Evolutionary conservation across 2,797 vertebrate species (phyloP).

Genomic region (Leuciscus waleckii): DNA sequence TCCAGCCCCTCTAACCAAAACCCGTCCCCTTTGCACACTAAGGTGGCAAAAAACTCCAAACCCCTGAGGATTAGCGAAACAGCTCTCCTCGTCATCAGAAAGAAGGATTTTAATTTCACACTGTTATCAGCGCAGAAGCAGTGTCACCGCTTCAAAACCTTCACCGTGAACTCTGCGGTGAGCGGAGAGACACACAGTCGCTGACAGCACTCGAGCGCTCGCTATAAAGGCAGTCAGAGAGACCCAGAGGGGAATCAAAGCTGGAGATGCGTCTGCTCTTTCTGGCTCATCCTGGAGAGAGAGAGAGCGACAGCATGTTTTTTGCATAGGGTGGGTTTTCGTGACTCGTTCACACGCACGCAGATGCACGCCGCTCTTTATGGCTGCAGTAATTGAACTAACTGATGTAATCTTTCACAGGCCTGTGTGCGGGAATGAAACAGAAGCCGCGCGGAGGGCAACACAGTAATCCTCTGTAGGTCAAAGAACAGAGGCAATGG

Average conservation of each 20-base stretch:
- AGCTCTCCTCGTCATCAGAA: slow-evolving; percentile 52
- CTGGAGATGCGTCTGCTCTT: slow-evolving; percentile 28
- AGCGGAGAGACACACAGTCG: slow-evolving; percentile 28
- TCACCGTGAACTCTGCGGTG: slow-evolving; percentile 37
- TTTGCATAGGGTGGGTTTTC: slow-evolving; percentile 38
- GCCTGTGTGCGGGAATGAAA: slow-evolving; percentile 12
- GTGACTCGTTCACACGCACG: background rate
- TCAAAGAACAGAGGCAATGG: slow-evolving; percentile 48
- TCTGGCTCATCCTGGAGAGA: slow-evolving; percentile 6
- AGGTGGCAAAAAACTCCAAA: slow-evolving; percentile 8
- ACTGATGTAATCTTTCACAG: slow-evolving; percentile 46
- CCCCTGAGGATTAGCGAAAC: slow-evolving; percentile 40
- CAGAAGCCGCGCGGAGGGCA: slow-evolving; percentile 11
- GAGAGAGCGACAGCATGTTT: slow-evolving; percentile 23
- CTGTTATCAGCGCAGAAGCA: slow-evolving; percentile 51
- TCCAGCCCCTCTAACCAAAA: background rate
- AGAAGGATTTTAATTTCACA: slow-evolving; percentile 60
- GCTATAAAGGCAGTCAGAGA: slow-evolving; percentile 42
- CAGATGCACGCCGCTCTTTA: slow-evolving; percentile 8
- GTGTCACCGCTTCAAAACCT: slow-evolving; percentile 39
- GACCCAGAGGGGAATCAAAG: slow-evolving; percentile 49
- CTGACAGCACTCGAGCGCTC: slow-evolving; percentile 39
- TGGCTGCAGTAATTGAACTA: slow-evolving; percentile 47
- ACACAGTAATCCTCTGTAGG: slow-evolving; percentile 45
- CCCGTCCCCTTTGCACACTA: background rate